phyloP scores from a whole-genome alignment of 2,113 vertebrate genomes.

The Nasalis larvatus region DNA sequence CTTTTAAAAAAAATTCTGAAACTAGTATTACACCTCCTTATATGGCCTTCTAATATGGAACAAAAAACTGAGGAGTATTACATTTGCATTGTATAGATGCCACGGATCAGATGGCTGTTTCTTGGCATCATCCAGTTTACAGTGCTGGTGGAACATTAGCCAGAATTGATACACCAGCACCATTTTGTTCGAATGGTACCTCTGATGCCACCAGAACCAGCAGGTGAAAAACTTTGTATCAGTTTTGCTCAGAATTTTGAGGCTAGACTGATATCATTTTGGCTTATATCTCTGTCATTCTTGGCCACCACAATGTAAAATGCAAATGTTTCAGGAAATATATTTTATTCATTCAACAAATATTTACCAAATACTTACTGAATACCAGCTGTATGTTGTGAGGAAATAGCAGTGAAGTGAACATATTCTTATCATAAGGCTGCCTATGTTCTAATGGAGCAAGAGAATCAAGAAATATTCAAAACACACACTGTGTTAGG shows the following conservation, averaged over 20 bases:
- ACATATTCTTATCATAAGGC: not conserved
- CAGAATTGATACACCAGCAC: too few species aligned
- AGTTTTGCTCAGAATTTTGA: not conserved
- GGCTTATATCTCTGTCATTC: not conserved
- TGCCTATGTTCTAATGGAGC: not conserved
- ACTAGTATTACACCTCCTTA: not conserved
- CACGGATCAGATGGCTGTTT: not conserved
- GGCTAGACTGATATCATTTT: not conserved
- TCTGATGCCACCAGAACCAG: not conserved
- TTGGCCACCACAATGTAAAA: not conserved
- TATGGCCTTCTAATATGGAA: not conserved
- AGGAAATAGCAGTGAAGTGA: not conserved
- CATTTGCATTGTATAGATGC: not conserved
- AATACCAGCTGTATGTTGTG: rapidly evolving
- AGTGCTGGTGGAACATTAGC: not conserved
- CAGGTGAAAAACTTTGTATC: not conserved
- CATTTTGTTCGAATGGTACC: not conserved
- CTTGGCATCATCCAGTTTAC: not conserved
- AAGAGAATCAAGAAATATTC: not conserved
- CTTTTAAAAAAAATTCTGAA: not conserved
- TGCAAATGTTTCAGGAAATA: not conserved
- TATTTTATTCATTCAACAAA: not conserved
- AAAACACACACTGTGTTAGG: not conserved
- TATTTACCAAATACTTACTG: not conserved
- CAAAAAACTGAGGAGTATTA: not conserved